Evolutionary conservation across 1,140 invertebrate species (phyloP), one percentile per base, ranked within the genome.

Genomic region (Hylyphantes graminicola): DNA sequence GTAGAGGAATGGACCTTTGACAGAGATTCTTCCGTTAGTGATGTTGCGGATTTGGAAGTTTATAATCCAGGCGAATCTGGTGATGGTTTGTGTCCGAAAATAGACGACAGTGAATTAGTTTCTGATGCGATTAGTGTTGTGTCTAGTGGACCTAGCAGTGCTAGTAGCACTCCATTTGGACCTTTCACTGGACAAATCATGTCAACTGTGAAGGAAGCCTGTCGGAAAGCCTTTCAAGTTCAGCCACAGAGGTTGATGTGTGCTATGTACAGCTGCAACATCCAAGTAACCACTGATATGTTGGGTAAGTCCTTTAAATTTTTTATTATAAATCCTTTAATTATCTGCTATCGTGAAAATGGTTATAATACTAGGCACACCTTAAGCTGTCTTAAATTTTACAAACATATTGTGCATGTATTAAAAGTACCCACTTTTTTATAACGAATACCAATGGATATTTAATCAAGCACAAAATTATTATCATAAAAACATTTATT

Each of bases 231-330:
- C 0, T 97, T 99, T 87, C 95, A 96, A 89, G 93, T 93, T 54
- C 95, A 97, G 88, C 94, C 95, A 7, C 96, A 97, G 88, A 92
- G 98, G 81, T 89, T 99, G 6, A 96, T 99, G 91, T 95, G 95
- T 12, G 97, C 98, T 0, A 99, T 99, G 96, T 99, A 98, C 89
- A 95, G 93, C 55, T 99, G 97, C 90, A 94, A 93, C 87, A 97
- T 99, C 85, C 93, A 96, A 88, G 96, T 97, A 12, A 96, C 96
- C 86, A 94, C 95, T 3, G 96, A 97, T 90, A 96, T 97, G 86
- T 92, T 99, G 88, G 97, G 96, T 96, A 90, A 94, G 94, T 93
- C 74, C 51, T 48, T 65, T 2, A 12, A 19, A 76, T 63, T 61
- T 76, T 48, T 63, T 51, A 63, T 61, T 8, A 0, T 75, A n/a